Evolutionary conservation across 2,797 vertebrate species (phyloP).

Genomic region (Sebastes trivittatus): DNA sequence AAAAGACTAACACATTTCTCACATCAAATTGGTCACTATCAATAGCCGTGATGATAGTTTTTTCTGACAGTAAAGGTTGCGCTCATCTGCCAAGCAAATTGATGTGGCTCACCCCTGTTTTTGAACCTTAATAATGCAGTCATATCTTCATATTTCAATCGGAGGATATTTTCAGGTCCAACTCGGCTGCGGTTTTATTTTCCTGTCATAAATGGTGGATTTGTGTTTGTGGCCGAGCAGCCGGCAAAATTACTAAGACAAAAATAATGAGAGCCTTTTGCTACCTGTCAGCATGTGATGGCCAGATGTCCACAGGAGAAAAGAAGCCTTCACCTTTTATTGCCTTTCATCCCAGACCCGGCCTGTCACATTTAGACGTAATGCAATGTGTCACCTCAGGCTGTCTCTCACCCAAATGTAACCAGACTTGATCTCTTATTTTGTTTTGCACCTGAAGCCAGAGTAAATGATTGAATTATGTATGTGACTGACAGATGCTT

Average conservation of each 20-base stretch:
- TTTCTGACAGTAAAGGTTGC: not conserved
- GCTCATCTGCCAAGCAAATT: not conserved
- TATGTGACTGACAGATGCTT: slow-evolving; percentile 33
- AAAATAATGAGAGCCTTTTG: slow-evolving; percentile 55
- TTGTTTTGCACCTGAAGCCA: slow-evolving; percentile 29
- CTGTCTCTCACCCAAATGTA: slow-evolving; percentile 52
- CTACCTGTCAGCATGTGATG: slow-evolving; percentile 47
- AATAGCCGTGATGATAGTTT: not conserved
- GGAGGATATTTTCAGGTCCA: slow-evolving; percentile 1
- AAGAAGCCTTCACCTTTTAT: slow-evolving; percentile 42
- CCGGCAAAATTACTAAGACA: slow-evolving; percentile 40
- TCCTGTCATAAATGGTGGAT: slow-evolving; percentile 26
- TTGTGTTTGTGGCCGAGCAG: slow-evolving; percentile 31
- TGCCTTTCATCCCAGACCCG: slow-evolving; percentile 42
- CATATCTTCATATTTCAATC: slow-evolving; percentile 32
- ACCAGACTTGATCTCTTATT: slow-evolving; percentile 41
- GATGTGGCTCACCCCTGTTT: not conserved
- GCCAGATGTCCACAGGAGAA: slow-evolving; percentile 43
- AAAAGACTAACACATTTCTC: not conserved
- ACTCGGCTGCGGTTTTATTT: slow-evolving; percentile 8
- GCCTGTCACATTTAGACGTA: slow-evolving; percentile 59
- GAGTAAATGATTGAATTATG: slow-evolving; percentile 26
- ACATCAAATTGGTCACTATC: not conserved
- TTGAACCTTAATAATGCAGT: not conserved
- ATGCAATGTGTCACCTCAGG: slow-evolving; percentile 49